These are phyloP conservation scores for Tamias sibiricus DNA, from an alignment of 2,113 vertebrate genomes.

Conservation along the genomic window DNA sequence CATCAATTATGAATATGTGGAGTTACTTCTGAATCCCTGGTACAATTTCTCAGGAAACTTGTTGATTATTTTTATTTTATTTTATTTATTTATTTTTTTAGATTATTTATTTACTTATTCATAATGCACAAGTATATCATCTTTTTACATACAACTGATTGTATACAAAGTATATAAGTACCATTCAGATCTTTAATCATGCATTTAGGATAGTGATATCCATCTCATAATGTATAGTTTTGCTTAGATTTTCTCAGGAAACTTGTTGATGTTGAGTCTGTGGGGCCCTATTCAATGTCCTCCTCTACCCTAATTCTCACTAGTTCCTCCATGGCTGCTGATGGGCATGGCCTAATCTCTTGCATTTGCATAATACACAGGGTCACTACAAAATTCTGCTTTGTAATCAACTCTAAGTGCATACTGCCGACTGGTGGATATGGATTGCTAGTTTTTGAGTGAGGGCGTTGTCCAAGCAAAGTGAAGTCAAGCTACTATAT, in stretches of 20 bases:
- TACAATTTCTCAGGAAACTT: background rate
- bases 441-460: background rate
- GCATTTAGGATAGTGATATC: no score
- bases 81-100: no score
- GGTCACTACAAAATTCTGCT: background rate
- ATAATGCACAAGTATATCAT: no score
- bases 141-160: no score
- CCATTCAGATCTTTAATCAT: no score
- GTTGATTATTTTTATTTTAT: no score
- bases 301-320: background rate
- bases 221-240: no score
- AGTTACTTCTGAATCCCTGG: background rate
- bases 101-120: no score
- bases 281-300: background rate
- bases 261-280: background rate
- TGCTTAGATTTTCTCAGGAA: background rate
- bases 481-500: background rate
- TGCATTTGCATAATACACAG: background rate
- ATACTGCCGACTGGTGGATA: background rate
- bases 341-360: background rate
- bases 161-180: no score
- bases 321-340: background rate
- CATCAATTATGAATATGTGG: background rate
- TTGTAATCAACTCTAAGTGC: background rate
- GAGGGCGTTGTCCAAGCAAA: background rate